Percentiles rank a stretch among this genome's conserved stretches.
Evolutionary conservation across 2,797 vertebrate genomes (phyloP).

Genomic region (Dipus sagitta): DNA sequence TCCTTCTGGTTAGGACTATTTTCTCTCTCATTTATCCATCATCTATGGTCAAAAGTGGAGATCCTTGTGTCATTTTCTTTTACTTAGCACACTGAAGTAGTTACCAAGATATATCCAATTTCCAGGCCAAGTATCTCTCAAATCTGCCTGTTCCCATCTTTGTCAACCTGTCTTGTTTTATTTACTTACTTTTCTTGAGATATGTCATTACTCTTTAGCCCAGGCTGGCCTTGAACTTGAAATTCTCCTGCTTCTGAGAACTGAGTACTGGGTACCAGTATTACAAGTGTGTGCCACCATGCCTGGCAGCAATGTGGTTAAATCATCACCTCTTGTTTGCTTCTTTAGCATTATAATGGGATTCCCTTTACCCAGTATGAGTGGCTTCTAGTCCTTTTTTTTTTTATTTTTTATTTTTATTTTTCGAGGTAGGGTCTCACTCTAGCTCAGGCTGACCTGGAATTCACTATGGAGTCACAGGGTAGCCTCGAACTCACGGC

Average conservation of each 20-base stretch:
- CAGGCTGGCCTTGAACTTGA: background rate
- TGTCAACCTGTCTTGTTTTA: background rate
- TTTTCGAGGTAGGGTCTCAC: too few relatives aligned
- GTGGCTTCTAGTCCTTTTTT: slow-evolving; percentile 54
- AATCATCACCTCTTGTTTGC: background rate
- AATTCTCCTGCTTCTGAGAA: background rate
- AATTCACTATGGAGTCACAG: too few relatives aligned
- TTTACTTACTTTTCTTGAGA: background rate
- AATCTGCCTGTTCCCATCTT: background rate
- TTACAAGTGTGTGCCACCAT: background rate
- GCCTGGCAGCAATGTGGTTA: background rate
- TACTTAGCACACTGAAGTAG: background rate
- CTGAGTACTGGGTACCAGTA: background rate
- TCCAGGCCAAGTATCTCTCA: slow-evolving; percentile 31
- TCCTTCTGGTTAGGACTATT: slow-evolving; percentile 50
- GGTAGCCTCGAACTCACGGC: too few relatives aligned
- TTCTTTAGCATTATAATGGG: slow-evolving; percentile 42
- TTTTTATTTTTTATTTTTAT: too few relatives aligned
- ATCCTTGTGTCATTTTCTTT: slow-evolving; percentile 44
- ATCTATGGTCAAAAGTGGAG: slow-evolving; percentile 35
- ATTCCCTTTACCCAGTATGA: background rate
- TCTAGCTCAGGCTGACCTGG: too few relatives aligned
- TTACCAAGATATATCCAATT: slow-evolving; percentile 16
- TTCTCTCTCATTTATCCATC: slow-evolving; percentile 15
- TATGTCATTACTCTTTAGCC: background rate